Base-by-base conservation (phyloP, 2,888 invertebrate species). In the Erynnis tages region DNA sequence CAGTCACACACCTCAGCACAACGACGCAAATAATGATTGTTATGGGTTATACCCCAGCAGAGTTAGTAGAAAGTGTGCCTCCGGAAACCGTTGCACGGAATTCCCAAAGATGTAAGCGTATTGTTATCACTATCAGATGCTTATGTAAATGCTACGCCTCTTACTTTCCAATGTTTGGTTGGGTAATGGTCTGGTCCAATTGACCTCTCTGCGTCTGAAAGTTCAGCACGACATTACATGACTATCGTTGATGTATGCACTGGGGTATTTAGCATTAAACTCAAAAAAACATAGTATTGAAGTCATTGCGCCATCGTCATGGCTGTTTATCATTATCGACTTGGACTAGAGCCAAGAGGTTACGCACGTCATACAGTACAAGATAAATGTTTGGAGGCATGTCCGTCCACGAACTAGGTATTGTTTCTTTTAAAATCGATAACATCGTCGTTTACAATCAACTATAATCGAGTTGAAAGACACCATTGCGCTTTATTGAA, bases 31-130 rank as follows among this genome's bases (percentile, higher is more conserved):
- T 45, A 25, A 45, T 53, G 54, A 40, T 29, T 48, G 55, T 8
- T 58, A 54, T 62, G 78, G 82, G 79, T 73, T 75, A 75, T 70
- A 66, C 81, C 80, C 73, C 34, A 16, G 63, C 67, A n/a, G n/a
- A n/a, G n/a, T n/a, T n/a, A n/a, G n/a, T 81, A 73, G 82, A 82
- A 82, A 82, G 82, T 74, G 61, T 62, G 67, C 61, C 60, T 41
- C 30, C 30, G 19, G 14, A 37, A 53, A 58, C 58, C 49, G 58
- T 54, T 70, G 53, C 60, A 66, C 67, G 79, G 79, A 70, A 77
- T 73, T 80, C 70, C 79, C 78, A 69, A 66, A 66, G 66, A 37
- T 47, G 48, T 29, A 27, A 48, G 38, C 29, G 46, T 30, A 45
- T 48, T 32, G 52, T 40, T 54, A 52, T 47, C 44, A 21, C 8